Evolutionary conservation across 2,113 vertebrate genomes (phyloP).

Genomic region (Centropus unirufus): DNA sequence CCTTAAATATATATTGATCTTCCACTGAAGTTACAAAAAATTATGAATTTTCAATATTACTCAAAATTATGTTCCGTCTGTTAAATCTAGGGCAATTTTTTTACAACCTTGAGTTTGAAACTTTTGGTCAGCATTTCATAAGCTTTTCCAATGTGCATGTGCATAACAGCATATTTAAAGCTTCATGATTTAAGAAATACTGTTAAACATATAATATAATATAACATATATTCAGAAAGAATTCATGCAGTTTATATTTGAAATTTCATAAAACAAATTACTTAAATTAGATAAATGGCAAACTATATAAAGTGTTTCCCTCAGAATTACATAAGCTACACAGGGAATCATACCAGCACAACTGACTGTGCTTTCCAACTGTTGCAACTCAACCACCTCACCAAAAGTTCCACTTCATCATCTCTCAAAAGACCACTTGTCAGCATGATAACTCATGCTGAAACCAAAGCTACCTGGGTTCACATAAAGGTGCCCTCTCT

Average conservation of each 20-base stretch:
- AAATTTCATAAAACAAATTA: background rate
- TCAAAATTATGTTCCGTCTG: background rate
- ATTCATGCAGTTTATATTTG: background rate
- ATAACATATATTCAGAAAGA: background rate
- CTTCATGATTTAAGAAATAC: background rate
- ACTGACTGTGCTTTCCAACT: background rate
- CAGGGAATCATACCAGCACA: background rate
- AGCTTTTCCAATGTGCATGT: background rate
- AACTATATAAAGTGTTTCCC: background rate
- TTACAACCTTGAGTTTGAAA: background rate
- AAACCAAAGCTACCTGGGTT: background rate
- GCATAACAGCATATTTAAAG: background rate
- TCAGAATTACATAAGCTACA: background rate
- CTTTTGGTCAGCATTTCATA: background rate
- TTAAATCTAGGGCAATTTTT: background rate
- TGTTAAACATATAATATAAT: background rate
- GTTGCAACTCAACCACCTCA: background rate
- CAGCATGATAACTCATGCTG: background rate
- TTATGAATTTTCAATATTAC: background rate
- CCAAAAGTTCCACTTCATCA: background rate
- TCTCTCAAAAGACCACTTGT: background rate
- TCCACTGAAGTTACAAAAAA: background rate
- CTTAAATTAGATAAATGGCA: background rate
- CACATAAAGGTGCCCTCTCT: background rate
- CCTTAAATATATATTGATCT: background rate